These are phyloP conservation scores for Pachyrhynchus sulphureomaculatus DNA, from an alignment of 1,140 invertebrate genomes.

Conservation along the genomic window DNA sequence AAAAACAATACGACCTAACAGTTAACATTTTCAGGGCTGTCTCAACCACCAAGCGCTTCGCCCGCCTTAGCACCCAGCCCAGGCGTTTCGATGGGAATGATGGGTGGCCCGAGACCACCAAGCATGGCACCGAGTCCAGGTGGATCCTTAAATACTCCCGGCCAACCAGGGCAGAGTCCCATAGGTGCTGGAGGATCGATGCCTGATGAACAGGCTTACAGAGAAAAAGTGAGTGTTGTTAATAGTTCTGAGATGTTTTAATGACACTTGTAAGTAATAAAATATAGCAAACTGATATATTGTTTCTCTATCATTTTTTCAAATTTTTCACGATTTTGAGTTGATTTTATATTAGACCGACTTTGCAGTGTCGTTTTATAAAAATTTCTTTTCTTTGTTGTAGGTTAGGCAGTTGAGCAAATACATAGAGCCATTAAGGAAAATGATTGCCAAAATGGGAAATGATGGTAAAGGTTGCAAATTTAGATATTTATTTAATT, in stretches of 20 bases:
- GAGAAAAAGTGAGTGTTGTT: constrained; percentile 74
- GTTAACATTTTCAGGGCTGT: constrained; percentile 11
- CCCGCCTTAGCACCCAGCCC: constrained; percentile 73
- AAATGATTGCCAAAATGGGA: constrained; percentile 83
- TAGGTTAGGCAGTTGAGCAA: constrained; percentile 74
- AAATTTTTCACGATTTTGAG: neutral
- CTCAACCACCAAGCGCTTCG: constrained; percentile 63
- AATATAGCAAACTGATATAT: too few relatives aligned
- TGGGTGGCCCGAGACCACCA: constrained; percentile 53
- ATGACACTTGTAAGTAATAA: too few relatives aligned
- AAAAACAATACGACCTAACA: too few relatives aligned
- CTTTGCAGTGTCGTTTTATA: too few relatives aligned
- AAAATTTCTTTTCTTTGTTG: neutral
- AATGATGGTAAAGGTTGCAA: constrained; percentile 74
- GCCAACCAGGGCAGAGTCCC: constrained; percentile 71
- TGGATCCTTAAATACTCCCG: constrained; percentile 77
- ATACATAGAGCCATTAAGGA: constrained; percentile 87
- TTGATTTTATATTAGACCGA: neutral
- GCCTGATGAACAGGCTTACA: constrained; percentile 83
- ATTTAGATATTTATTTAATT: constrained; percentile 26
- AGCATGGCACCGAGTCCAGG: constrained; percentile 79
- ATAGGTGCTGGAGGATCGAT: constrained; percentile 51
- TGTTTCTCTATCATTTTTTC: too few relatives aligned
- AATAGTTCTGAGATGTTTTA: neutral
- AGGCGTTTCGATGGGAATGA: constrained; percentile 61